Evolutionary conservation across 2,888 invertebrate genomes (phyloP).

Genomic region (Apantesis nais): DNA sequence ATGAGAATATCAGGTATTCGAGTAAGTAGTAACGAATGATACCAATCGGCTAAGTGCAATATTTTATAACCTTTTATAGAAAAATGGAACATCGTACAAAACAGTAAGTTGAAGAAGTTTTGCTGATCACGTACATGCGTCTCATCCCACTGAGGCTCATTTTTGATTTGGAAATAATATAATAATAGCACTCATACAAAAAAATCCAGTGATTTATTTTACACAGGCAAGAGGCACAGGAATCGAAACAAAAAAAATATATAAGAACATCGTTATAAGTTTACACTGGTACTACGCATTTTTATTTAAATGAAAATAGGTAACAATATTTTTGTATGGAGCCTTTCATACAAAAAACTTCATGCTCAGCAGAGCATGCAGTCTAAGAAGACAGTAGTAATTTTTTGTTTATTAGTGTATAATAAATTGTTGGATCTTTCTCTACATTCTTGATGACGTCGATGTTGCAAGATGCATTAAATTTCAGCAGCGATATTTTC

Average conservation of each 20-base stretch:
- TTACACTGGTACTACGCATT: background rate
- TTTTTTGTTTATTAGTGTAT: too few species aligned
- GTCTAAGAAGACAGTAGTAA: too few species aligned
- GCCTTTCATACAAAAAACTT: too few species aligned
- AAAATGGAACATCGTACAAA: background rate
- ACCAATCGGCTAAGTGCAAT: constrained; percentile 5
- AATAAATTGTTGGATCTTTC: too few species aligned
- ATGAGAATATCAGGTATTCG: background rate
- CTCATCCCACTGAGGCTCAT: background rate
- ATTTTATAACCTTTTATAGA: background rate
- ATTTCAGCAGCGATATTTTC: background rate
- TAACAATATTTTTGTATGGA: too few species aligned
- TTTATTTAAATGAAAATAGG: too few species aligned
- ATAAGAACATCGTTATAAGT: background rate
- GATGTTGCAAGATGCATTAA: background rate
- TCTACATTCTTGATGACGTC: too few species aligned
- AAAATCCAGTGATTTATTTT: too few species aligned
- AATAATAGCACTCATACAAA: background rate
- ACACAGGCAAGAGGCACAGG: too few species aligned
- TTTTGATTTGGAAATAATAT: background rate
- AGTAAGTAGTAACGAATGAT: background rate
- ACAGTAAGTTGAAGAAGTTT: background rate
- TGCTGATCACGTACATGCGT: background rate
- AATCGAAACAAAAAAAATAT: too few species aligned
- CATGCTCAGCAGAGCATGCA: too few species aligned